A percentile compares a stretch with the other conserved stretches of the same genome.
These are phyloP conservation scores for Otocyon megalotis DNA, from an alignment of 2,113 vertebrate genomes.

Conservation along the genomic window DNA sequence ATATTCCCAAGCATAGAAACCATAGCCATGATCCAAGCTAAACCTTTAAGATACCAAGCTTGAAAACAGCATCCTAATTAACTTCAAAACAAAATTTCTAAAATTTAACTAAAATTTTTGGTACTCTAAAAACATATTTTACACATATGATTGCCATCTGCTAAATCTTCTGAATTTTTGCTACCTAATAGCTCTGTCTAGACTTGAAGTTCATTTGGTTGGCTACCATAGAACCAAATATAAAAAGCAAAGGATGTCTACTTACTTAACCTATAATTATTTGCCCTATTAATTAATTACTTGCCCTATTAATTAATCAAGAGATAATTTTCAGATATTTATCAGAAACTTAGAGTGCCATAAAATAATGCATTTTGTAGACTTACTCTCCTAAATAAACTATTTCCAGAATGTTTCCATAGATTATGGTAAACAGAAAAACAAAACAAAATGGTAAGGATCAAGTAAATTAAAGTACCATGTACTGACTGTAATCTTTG, in stretches of 20 bases:
- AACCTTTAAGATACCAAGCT: not conserved
- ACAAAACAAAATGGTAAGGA: not conserved
- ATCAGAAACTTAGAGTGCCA: not conserved
- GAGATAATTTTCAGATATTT: conserved; percentile 32
- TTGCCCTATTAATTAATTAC: not conserved
- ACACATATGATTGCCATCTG: not conserved
- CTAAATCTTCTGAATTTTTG: conserved; percentile 16
- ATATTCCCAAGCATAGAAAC: not conserved
- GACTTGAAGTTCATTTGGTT: not conserved
- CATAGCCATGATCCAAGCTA: not conserved
- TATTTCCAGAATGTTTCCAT: not conserved
- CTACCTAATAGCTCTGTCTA: not conserved
- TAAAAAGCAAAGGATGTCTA: not conserved
- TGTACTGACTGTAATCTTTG: not conserved
- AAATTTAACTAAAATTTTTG: not conserved
- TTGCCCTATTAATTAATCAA: not conserved
- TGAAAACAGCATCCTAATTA: not conserved
- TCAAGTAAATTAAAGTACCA: not conserved
- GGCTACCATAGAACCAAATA: not conserved
- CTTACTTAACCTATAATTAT: not conserved
- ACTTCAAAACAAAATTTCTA: not conserved
- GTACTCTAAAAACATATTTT: not conserved
- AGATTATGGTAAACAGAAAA: not conserved
- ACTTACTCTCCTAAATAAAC: not conserved
- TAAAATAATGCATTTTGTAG: not conserved